Percentiles rank a stretch among this genome's conserved stretches.
phyloP scores from a whole-genome alignment of 2,113 vertebrate species.

The Oenanthe oenanthe region DNA sequence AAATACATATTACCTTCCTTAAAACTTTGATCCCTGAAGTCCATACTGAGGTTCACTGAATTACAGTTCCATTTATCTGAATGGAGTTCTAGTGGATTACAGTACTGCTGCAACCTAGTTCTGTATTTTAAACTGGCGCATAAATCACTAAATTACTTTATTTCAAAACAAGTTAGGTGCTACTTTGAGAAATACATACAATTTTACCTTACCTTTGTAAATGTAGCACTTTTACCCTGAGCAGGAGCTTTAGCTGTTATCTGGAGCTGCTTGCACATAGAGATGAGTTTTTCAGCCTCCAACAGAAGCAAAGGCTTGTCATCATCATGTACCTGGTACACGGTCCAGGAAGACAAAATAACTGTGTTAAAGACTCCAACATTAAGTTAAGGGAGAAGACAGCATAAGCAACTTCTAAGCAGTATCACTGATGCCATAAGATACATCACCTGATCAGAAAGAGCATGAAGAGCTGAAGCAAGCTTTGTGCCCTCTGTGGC shows the following conservation, averaged over 20 bases:
- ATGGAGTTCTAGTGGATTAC: neutral
- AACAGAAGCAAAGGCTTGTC: slow-evolving; percentile 84
- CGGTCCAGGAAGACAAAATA: slow-evolving; percentile 21
- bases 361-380: neutral
- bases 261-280: slow-evolving; percentile 90
- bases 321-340: slow-evolving; percentile 84
- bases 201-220: slow-evolving; percentile 86
- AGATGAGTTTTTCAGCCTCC: slow-evolving; percentile 90
- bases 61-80: neutral
- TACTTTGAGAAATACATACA: neutral
- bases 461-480: slow-evolving; percentile 82
- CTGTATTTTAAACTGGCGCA: neutral
- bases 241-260: slow-evolving; percentile 81
- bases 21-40: neutral
- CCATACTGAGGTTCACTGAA: neutral
- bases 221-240: slow-evolving; percentile 91
- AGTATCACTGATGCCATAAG: neutral
- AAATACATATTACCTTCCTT: neutral
- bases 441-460: slow-evolving; percentile 87
- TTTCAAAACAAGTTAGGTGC: neutral
- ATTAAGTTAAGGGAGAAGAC: neutral
- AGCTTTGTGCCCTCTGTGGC: slow-evolving; percentile 91
- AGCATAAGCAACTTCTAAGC: neutral
- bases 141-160: neutral
- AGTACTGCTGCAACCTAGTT: neutral